Percentiles rank a stretch among this genome's conserved stretches.
These are phyloP conservation scores for Momotus momota DNA, from an alignment of 2,797 vertebrate species.

Conservation along the genomic window DNA sequence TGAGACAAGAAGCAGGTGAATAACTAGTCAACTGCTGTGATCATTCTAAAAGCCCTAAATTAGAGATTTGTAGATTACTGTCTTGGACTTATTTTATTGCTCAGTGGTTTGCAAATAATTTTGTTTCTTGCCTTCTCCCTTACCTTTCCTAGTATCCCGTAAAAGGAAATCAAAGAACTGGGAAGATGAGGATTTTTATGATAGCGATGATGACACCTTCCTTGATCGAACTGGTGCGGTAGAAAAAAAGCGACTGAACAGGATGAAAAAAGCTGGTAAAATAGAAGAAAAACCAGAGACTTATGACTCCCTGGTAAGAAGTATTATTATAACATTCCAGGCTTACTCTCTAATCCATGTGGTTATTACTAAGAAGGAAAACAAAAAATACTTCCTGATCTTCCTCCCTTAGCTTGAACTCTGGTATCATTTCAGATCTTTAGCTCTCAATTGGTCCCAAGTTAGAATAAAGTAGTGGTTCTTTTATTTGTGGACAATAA, in stretches of 20 bases:
- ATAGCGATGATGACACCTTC: conserved; percentile 97
- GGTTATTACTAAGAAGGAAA: neutral
- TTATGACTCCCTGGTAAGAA: conserved; percentile 89
- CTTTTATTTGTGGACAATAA: neutral
- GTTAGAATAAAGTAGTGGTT: neutral
- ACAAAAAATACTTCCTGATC: neutral
- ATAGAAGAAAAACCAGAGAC: conserved; percentile 92
- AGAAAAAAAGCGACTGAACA: conserved; percentile 92
- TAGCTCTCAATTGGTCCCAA: neutral
- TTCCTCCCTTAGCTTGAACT: neutral
- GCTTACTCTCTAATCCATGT: neutral
- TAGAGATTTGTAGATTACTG: neutral
- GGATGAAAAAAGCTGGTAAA: conserved; percentile 97
- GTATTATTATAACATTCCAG: neutral
- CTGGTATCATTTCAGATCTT: neutral
- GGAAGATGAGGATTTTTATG: conserved; percentile 97
- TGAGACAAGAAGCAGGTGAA: conserved; percentile 95
- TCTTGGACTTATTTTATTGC: neutral
- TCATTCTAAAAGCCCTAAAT: neutral
- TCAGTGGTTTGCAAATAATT: neutral
- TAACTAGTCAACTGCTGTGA: neutral
- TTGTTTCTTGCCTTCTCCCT: neutral
- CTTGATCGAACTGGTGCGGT: conserved; percentile 94
- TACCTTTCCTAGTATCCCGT: conserved; percentile 86
- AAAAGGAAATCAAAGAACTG: conserved; percentile 97